These are phyloP conservation scores for Trimorus sp. DNA, from an alignment of 2,888 invertebrate species.

Conservation along the genomic window DNA sequence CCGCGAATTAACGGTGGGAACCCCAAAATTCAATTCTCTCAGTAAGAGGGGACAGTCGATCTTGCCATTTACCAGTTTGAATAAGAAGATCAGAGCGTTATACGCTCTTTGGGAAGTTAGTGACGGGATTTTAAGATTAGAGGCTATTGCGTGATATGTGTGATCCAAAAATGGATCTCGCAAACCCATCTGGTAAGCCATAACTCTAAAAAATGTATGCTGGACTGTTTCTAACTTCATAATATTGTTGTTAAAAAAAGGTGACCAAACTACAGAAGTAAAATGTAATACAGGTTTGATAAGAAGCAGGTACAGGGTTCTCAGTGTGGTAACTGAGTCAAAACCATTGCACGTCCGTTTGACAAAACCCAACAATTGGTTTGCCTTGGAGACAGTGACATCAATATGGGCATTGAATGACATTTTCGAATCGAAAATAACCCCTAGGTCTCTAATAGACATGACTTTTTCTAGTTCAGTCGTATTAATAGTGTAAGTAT, in stretches of 20 bases:
- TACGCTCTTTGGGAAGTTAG: not conserved
- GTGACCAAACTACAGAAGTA: not conserved
- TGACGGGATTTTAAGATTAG: not conserved
- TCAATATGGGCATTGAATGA: no score
- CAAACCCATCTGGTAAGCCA: not conserved
- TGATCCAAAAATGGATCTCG: not conserved
- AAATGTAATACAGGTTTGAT: not conserved
- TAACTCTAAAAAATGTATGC: not conserved
- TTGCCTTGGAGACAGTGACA: no score
- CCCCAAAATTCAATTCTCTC: not conserved
- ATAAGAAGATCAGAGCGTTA: not conserved
- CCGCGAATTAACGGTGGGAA: not conserved
- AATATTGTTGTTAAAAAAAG: not conserved
- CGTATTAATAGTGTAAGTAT: no score
- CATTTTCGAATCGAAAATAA: no score
- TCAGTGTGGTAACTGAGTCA: no score
- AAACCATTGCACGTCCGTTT: no score
- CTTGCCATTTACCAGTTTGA: not conserved
- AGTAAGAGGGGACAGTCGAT: not conserved
- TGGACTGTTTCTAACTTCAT: not conserved
- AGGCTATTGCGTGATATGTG: not conserved
- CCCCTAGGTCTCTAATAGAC: no score
- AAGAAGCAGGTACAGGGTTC: not conserved
- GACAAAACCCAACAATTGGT: no score
- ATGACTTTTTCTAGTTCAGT: no score